A percentile compares a stretch with the other conserved stretches of the same genome.
Conservation (phyloP, 2,113 vertebrate genomes). For the Uropsilus gracilis region DNA sequence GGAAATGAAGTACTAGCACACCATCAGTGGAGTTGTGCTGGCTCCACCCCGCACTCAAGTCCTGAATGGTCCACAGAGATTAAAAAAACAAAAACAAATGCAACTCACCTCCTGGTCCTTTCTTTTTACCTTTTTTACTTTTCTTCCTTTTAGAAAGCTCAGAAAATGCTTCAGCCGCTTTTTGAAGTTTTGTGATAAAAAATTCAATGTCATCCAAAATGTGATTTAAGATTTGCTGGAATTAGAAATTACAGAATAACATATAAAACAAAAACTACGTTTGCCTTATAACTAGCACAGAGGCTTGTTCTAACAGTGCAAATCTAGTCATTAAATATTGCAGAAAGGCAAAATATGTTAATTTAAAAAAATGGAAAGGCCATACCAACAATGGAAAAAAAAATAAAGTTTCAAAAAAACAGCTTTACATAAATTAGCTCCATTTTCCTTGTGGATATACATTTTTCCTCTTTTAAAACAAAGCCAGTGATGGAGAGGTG, state of each 20-base stretch:
- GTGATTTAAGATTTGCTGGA: slow-evolving; percentile 98
- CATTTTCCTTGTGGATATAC: background rate
- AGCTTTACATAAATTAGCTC: background rate
- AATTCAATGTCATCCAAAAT: slow-evolving; percentile 97
- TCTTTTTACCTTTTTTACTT: slow-evolving; percentile 94
- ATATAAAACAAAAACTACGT: background rate
- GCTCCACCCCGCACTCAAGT: background rate
- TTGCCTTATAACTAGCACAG: background rate
- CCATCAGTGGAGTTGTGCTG: no score
- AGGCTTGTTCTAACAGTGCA: background rate
- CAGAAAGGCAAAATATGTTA: background rate
- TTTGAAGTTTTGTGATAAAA: slow-evolving; percentile 97
- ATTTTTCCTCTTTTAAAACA: background rate
- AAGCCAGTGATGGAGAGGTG: no score
- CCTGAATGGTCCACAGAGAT: background rate
- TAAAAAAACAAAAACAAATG: background rate
- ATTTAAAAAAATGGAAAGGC: background rate
- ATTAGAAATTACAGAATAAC: slow-evolving; percentile 59
- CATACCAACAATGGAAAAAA: background rate
- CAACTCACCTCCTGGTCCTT: slow-evolving; percentile 93
- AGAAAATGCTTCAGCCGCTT: slow-evolving; percentile 94
- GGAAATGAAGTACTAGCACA: background rate
- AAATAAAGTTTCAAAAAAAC: background rate
- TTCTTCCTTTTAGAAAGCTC: slow-evolving; percentile 96
- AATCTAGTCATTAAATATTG: background rate